phyloP scores from a whole-genome alignment of 2,888 invertebrate genomes.

The Anodontia alba region DNA sequence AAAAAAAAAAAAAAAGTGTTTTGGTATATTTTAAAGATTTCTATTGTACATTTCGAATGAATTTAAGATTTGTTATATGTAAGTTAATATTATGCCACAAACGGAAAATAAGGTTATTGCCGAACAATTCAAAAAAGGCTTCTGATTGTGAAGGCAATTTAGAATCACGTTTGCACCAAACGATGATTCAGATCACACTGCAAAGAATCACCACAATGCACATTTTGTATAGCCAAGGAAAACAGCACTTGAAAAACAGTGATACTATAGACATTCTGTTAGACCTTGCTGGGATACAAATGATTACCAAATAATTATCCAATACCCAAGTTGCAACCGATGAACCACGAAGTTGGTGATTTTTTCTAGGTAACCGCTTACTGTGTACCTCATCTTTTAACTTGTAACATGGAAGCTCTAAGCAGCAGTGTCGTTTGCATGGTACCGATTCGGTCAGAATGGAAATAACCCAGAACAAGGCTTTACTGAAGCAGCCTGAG shows the following conservation, averaged over 20 bases:
- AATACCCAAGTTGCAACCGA: neutral
- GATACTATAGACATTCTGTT: neutral
- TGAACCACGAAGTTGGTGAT: neutral
- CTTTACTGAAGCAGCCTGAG: neutral
- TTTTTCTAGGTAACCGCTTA: constrained; percentile 6
- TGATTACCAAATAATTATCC: constrained; percentile 9
- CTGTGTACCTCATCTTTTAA: neutral
- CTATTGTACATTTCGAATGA: too few relatives aligned
- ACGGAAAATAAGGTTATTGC: constrained; percentile 6
- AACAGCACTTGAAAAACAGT: constrained; percentile 14
- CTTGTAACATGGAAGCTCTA: constrained; percentile 10
- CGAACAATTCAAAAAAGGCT: neutral
- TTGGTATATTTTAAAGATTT: too few relatives aligned
- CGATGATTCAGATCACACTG: too few relatives aligned
- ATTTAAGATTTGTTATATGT: neutral
- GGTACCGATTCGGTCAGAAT: constrained; percentile 21
- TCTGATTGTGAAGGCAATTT: constrained; percentile 2
- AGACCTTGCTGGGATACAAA: constrained; percentile 8
- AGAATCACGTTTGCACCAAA: too few relatives aligned
- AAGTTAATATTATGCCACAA: neutral
- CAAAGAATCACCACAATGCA: too few relatives aligned
- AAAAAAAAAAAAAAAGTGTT: too few relatives aligned
- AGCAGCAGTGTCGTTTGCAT: constrained; percentile 1
- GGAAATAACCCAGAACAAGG: constrained; percentile 15
- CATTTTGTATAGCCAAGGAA: too few relatives aligned